These are phyloP conservation scores for Glossophaga mutica DNA, from an alignment of 2,797 vertebrate species.

Conservation along the genomic window DNA sequence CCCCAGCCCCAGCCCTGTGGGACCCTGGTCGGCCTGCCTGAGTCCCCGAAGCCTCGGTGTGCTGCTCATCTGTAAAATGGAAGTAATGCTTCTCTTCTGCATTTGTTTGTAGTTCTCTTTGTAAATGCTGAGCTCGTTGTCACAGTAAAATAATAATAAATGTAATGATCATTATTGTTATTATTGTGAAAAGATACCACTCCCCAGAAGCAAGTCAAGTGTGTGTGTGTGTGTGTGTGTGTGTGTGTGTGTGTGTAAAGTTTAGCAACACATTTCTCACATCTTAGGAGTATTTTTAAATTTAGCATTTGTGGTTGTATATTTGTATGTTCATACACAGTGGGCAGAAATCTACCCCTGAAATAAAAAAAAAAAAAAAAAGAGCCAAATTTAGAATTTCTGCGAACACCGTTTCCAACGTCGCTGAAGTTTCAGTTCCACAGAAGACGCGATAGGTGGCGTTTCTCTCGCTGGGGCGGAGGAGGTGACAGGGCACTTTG, in stretches of 20 bases:
- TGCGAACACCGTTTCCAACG: not conserved
- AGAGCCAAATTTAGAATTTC: not conserved
- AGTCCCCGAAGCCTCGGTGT: not conserved
- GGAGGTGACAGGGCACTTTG: conserved; percentile 1
- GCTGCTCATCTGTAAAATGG: not conserved
- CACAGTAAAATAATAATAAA: not conserved
- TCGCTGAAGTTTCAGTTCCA: not conserved
- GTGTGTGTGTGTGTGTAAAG: not conserved
- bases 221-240: not conserved
- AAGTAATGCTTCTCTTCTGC: not conserved
- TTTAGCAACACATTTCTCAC: not conserved
- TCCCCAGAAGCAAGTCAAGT: not conserved
- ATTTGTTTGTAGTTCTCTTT: not conserved
- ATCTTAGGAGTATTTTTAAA: not conserved
- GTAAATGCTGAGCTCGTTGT: not conserved
- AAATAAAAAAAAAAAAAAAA: not conserved
- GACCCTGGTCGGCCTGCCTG: not conserved
- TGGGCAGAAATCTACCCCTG: not conserved
- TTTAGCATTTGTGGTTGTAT: not conserved
- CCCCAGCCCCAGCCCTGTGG: not conserved
- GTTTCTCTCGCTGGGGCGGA: conserved; percentile 29
- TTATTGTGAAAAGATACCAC: not conserved
- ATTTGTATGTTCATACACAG: not conserved
- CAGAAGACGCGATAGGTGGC: not conserved
- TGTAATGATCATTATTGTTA: not conserved